These are phyloP conservation scores for Acropora yongei DNA, from an alignment of 64 coral and sea anemone genomes.

Conservation along the genomic window DNA sequence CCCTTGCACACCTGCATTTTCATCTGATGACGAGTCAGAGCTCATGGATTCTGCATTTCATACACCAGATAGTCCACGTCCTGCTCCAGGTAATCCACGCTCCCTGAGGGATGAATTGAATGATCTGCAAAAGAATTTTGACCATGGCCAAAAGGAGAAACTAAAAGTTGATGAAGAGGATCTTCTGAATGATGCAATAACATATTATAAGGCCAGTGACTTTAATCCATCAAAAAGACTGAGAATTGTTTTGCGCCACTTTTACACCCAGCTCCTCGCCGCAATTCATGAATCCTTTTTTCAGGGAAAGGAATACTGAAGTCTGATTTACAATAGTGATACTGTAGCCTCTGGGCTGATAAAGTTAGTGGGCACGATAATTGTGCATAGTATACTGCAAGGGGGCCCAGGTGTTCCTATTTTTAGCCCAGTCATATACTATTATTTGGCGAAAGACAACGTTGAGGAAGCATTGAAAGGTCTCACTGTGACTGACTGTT, in stretches of 20 bases:
- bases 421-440: constrained; percentile 65
- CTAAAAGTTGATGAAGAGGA: constrained; percentile 56
- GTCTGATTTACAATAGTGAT: constrained; percentile 54
- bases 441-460: constrained; percentile 66
- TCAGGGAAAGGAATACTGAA: constrained; percentile 33
- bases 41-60: constrained; percentile 64
- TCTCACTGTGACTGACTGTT: constrained; percentile 67
- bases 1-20: background rate
- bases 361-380: constrained; percentile 77
- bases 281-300: background rate
- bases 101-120: too few species aligned
- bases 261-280: constrained; percentile 40
- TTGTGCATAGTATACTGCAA: constrained; percentile 77
- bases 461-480: constrained; percentile 53
- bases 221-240: constrained; percentile 10
- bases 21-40: constrained; percentile 51
- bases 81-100: too few species aligned
- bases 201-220: constrained; percentile 30
- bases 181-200: constrained; percentile 55
- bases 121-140: too few species aligned
- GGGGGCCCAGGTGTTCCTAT: constrained; percentile 74
- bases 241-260: background rate
- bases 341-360: constrained; percentile 72
- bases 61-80: constrained; percentile 10
- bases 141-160: constrained; percentile 15